These are phyloP conservation scores for Mamestra configurata DNA, from an alignment of 1,140 invertebrate genomes.

Conservation along the genomic window DNA sequence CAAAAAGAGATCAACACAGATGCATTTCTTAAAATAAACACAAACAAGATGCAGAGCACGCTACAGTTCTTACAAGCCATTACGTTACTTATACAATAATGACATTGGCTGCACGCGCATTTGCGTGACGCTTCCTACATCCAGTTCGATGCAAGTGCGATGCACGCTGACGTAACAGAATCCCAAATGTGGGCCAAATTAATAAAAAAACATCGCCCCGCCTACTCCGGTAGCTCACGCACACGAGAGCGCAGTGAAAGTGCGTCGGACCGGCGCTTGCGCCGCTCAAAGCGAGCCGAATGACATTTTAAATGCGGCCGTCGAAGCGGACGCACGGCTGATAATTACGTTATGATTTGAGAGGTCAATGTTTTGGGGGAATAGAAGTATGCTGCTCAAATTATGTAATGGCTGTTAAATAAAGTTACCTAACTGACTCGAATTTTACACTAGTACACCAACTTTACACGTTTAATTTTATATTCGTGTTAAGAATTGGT, in stretches of 20 bases:
- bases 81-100: slow-evolving; percentile 62
- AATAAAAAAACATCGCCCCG: slow-evolving; percentile 69
- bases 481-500: not conserved
- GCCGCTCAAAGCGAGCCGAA: slow-evolving; percentile 53
- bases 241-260: slow-evolving; percentile 78
- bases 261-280: slow-evolving; percentile 61
- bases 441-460: not conserved
- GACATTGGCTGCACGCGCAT: slow-evolving; percentile 46
- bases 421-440: slow-evolving; percentile 12
- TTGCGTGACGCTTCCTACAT: slow-evolving; percentile 60
- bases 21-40: slow-evolving; percentile 42
- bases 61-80: slow-evolving; percentile 55
- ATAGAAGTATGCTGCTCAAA: slow-evolving; percentile 28
- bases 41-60: slow-evolving; percentile 44
- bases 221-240: slow-evolving; percentile 57
- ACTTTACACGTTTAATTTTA: not conserved
- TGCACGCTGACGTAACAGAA: slow-evolving; percentile 73
- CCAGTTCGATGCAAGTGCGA: slow-evolving; percentile 64
- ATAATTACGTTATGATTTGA: slow-evolving; percentile 44
- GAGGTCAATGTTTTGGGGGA: slow-evolving; percentile 45
- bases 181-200: slow-evolving; percentile 80
- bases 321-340: slow-evolving; percentile 61
- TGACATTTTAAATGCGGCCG: slow-evolving; percentile 68
- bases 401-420: slow-evolving; percentile 33
- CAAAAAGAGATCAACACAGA: not conserved